Evolutionary conservation across 1,140 invertebrate species (phyloP).

Genomic region (Drosophila mayri): DNA sequence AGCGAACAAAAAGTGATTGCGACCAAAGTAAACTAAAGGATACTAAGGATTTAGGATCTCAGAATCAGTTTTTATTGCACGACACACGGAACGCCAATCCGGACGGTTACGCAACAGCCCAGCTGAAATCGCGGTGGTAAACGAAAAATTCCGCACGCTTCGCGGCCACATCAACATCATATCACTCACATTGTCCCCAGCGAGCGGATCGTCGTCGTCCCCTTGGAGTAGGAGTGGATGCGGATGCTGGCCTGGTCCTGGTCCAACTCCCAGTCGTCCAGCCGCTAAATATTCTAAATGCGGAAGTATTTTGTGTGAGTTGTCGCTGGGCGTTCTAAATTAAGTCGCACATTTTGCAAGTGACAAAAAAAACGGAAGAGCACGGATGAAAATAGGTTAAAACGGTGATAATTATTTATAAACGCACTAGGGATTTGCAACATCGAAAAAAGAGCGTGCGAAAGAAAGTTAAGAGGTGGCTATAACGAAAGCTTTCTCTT

Average conservation of each 20-base stretch:
- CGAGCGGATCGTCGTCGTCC: slow-evolving; percentile 4
- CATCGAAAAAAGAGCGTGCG: slow-evolving; percentile 23
- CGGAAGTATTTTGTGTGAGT: slow-evolving; percentile 78
- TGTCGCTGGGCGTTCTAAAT: slow-evolving; percentile 44
- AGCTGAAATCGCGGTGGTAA: slow-evolving; percentile 59
- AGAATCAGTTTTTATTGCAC: background rate
- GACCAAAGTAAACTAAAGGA: slow-evolving; percentile 8
- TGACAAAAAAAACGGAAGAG: slow-evolving; percentile 21
- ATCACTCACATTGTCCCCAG: slow-evolving; percentile 4
- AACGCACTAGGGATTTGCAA: slow-evolving; percentile 81
- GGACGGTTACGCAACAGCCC: slow-evolving; percentile 71
- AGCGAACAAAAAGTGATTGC: slow-evolving; percentile 21
- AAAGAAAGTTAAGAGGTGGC: slow-evolving; percentile 12
- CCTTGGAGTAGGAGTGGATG: slow-evolving; percentile 36
- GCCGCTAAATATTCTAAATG: slow-evolving; percentile 76
- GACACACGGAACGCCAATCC: slow-evolving; percentile 17
- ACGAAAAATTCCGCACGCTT: slow-evolving; percentile 56
- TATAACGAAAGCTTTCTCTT: slow-evolving; percentile 12
- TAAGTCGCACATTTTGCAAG: slow-evolving; percentile 49
- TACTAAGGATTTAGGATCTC: background rate
- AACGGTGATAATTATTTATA: slow-evolving; percentile 81
- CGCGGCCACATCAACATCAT: slow-evolving; percentile 32
- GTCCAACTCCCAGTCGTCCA: slow-evolving; percentile 61
- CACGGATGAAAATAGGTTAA: slow-evolving; percentile 60
- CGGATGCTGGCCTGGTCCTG: slow-evolving; percentile 50